Base-by-base conservation (phyloP, 2,888 invertebrate genomes). In the Tryphoninae sp. region DNA sequence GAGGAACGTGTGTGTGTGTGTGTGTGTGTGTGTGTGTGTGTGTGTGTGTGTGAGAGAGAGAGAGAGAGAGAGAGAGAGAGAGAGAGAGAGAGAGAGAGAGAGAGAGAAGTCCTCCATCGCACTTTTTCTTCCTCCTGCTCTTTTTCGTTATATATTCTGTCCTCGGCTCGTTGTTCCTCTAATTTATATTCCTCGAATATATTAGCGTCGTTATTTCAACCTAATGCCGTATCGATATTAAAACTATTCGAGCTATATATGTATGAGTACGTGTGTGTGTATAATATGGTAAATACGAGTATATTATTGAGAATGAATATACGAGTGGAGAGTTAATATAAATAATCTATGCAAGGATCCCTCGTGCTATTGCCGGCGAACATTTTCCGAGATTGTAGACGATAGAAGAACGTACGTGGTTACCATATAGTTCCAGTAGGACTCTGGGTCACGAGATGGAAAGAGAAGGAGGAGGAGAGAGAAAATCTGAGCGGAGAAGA, bases 181-280 rank as follows among this genome's bases (percentile, higher is more conserved):
- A 53, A 79, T 79, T 79, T 79, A 9, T 67, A 79, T 79, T 55
- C 45, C 51, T n/a, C 49, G 73, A 79, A 79, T 73, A 68, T n/a
- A 45, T 73, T 68, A 61, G 19, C 40, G 68, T 53, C 73, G 78
- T 79, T 79, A 53, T 68, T 79, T 73, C 61, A 79, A 67, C 33
- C 61, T 55, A 68, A 79, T 62, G 65, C 23, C n/a, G 59, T 64
- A 59, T 65, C 59, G 42, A 65, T 65, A 65, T 26, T 78, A 13
- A 13, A 78, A 45, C 33, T 49, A 13, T 16, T 19, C n/a, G n/a
- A 8, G 6, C 22, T 3, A 22, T 26, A 49, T 45, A 45, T 45
- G n/a, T 23, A 23, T 49, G 11, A 6, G 16, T 16, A 16, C 11
- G 16, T 16, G 8, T 40, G 13, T 51, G 11, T 55, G 4, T 16